phyloP scores from a whole-genome alignment of 2,797 vertebrate species.

The Adrianichthys oophorus region DNA sequence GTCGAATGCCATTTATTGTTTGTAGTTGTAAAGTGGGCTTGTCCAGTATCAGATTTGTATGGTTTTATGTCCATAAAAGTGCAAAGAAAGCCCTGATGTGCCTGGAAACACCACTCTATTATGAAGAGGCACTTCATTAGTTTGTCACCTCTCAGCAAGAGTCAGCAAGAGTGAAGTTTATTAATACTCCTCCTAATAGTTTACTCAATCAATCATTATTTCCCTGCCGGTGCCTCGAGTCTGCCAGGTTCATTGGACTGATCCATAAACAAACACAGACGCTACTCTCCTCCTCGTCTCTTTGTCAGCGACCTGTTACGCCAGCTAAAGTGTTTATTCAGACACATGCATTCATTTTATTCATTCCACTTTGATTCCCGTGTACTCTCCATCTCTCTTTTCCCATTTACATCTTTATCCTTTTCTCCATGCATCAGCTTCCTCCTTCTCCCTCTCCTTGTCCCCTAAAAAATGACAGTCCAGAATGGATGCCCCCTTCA shows the following conservation, averaged over 20 bases:
- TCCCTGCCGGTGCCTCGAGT: conserved; percentile 21
- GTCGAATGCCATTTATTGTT: background rate
- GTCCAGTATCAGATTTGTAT: background rate
- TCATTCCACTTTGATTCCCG: background rate
- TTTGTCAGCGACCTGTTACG: background rate
- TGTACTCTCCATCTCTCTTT: background rate
- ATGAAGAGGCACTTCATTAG: conserved; percentile 1
- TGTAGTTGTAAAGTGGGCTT: too few species aligned
- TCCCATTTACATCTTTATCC: conserved; percentile 1
- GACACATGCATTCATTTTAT: background rate
- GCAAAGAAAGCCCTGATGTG: background rate
- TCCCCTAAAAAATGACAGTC: conserved; percentile 52
- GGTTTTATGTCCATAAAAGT: background rate
- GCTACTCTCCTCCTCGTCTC: conserved; percentile 2
- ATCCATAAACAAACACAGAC: conserved; percentile 7
- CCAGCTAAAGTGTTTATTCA: conserved; percentile 11
- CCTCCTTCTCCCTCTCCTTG: conserved; percentile 13
- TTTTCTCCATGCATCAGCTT: conserved; percentile 13
- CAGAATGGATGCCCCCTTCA: conserved; percentile 70
- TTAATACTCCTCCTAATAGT: conserved; percentile 53
- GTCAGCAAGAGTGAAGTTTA: conserved; percentile 42
- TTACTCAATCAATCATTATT: conserved; percentile 50
- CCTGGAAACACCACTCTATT: background rate
- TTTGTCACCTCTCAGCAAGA: conserved; percentile 9
- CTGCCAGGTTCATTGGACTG: conserved; percentile 52